These are phyloP conservation scores for Sesamia inferens DNA, from an alignment of 2,888 invertebrate genomes.

Conservation along the genomic window DNA sequence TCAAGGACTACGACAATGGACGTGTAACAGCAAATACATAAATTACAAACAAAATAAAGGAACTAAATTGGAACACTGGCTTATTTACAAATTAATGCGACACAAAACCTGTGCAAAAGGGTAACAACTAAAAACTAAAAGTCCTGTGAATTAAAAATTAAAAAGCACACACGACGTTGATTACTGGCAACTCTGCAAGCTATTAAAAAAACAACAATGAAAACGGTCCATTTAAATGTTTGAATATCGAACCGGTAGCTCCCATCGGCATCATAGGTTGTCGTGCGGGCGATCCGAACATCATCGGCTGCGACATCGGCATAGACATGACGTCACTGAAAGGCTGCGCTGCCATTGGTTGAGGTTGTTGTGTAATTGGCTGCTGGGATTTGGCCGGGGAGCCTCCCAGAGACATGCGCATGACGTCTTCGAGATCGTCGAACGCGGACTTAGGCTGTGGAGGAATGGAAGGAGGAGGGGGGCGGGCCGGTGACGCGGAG, in stretches of 20 bases:
- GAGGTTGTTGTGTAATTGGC: constrained; percentile 82
- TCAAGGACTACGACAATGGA: constrained; percentile 32
- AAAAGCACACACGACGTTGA: constrained; percentile 62
- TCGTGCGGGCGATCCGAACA: constrained; percentile 85
- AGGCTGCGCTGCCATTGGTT: constrained; percentile 81
- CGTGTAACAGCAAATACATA: constrained; percentile 54
- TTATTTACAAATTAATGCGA: constrained; percentile 64
- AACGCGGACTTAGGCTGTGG: constrained; percentile 91
- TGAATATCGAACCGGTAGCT: constrained; percentile 85
- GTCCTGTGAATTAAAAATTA: constrained; percentile 58
- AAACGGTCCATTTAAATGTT: constrained; percentile 76
- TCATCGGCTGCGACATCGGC: constrained; percentile 83
- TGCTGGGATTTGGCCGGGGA: constrained; percentile 87
- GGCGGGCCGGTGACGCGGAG: constrained; percentile 88
- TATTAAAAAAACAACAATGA: constrained; percentile 67
- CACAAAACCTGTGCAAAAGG: constrained; percentile 62
- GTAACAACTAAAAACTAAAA: constrained; percentile 51
- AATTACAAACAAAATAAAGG: constrained; percentile 30
- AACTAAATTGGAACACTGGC: constrained; percentile 57
- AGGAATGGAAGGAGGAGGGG: constrained; percentile 85
- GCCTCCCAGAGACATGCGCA: constrained; percentile 92
- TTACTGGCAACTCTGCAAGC: constrained; percentile 66
- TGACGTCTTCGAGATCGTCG: constrained; percentile 92
- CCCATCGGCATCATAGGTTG: constrained; percentile 85
- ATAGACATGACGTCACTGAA: constrained; percentile 83